Evolutionary conservation across 2,113 vertebrate species (phyloP).

Genomic region (Nyctibius bracteatus): DNA sequence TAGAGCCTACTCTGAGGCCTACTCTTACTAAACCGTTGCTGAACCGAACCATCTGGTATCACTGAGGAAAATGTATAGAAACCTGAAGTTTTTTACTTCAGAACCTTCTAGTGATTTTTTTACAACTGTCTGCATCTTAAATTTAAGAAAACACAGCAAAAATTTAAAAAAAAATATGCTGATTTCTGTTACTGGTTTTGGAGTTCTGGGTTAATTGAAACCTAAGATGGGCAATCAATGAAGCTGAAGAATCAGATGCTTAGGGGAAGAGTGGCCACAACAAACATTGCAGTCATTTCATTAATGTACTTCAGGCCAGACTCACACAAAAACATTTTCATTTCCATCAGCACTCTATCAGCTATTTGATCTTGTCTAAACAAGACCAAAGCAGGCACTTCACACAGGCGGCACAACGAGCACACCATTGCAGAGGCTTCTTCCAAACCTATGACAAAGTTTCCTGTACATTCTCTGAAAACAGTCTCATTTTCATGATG

Average conservation of each 20-base stretch:
- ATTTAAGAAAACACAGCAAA: neutral
- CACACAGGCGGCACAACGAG: rapidly evolving
- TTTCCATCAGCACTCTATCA: neutral
- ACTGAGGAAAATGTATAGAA: too few species aligned
- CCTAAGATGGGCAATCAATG: neutral
- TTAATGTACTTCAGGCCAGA: neutral
- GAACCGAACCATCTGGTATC: too few species aligned
- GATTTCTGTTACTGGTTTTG: neutral
- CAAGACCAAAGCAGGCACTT: neutral
- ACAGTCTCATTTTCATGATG: neutral
- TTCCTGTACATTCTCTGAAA: neutral
- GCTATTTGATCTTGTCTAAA: neutral
- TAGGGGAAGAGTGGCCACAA: neutral
- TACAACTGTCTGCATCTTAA: neutral
- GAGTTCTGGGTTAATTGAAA: neutral
- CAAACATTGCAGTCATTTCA: neutral
- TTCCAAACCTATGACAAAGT: neutral
- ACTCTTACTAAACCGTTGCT: too few species aligned
- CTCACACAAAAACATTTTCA: neutral
- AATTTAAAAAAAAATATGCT: neutral
- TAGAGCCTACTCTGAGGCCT: too few species aligned
- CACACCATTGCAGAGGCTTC: neutral
- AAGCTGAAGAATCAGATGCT: neutral
- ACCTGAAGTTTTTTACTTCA: neutral
- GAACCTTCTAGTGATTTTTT: neutral